Evolutionary conservation across 1,140 invertebrate genomes (phyloP), one percentile per base, ranked within the genome.

Genomic region (Triops cancriformis): DNA sequence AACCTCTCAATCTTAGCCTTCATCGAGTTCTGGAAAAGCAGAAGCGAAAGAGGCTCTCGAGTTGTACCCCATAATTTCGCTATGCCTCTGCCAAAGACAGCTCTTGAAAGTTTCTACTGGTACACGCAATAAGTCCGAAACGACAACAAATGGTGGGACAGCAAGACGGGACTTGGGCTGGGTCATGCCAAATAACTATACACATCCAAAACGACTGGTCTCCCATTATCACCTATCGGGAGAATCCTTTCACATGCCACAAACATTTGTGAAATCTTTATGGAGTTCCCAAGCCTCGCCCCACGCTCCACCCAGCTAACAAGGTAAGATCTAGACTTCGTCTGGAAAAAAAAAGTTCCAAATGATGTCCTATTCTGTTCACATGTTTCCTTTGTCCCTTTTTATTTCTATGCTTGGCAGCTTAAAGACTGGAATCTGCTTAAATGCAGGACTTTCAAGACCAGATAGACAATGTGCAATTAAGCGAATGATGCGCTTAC

Each of bases 231-330:
- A 64, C 51, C 51, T 64, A 64, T 64, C 51, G 14, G 23, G 23
- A n/a, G 51, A 64, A 64, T 64, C 51, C n/a, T 64, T 64, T 64
- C 51, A 64, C 51, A 64, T 64, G 51, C 51, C 51, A 64, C 51
- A 64, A 23, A 64, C 51, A 64, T 64, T 23, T 64, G 51, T 64
- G 51, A 64, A 64, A 64, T 64, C 10, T 64, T 23, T 64, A 64
- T 64, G 14, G 51, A n/a, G 51, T 64, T 64, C 51, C 51, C 51
- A 23, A 64, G 7, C 51, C 51, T 23, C 51, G 51, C 51, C 51
- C n/a, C 51, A 64, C 18, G 51, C 51, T 64, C 51, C 2, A 23
- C 51, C 51, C 51, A 64, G 51, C 51, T 64, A 14, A 64, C 51
- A 64, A 64, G 51, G 51, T 64, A 64, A n/a, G 51, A 64, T 23